Evolutionary conservation across 1,140 invertebrate genomes (phyloP), one percentile per base, ranked within the genome.

Genomic region (Bombus impatiens): DNA sequence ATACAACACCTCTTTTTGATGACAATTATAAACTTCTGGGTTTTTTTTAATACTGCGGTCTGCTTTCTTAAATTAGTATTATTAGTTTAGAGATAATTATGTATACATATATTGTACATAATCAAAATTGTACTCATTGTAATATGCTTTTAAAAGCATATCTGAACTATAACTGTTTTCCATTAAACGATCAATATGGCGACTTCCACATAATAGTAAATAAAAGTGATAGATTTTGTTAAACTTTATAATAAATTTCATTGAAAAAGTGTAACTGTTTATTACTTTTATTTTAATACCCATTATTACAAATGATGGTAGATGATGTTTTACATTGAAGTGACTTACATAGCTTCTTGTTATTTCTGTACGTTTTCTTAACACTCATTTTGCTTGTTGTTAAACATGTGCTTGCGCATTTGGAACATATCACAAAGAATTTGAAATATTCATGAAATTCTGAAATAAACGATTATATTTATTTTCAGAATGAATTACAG

Each of bases 181-280:
- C 15, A 47, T 47, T 18, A 47, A 18, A 37, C 37, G 2, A 57
- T 71, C 44, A 81, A 81, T 71, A 81, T 81, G 78, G 78, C 78
- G 78, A 40, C 57, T 75, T 75, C 40, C 53, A 82, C 35, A 35
- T n/a, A 65, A 35, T 44, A 75, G 28, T 37, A 75, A 75, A 82
- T 82, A 76, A 47, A 76, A 82, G 71, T 82, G n/a, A 67, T 35
- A 42, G 3, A 28, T 62, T 25, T 47, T 74, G 8, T 82, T 53
- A 18, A 72, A 6, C 3, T 72, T 59, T 6, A 5, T 25, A 42
- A 81, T 72, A 44, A 82, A 76, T 25, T 77, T 47, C 0, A 65
- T 67, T 28, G 8, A 28, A 77, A 67, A 47, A 62, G 40, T 76
- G 57, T 3, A 83, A 47, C 10, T 28, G 25, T 77, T 67, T 25